These are phyloP conservation scores for Sphenodon punctatus DNA, from an alignment of 2,797 vertebrate species.

Conservation along the genomic window DNA sequence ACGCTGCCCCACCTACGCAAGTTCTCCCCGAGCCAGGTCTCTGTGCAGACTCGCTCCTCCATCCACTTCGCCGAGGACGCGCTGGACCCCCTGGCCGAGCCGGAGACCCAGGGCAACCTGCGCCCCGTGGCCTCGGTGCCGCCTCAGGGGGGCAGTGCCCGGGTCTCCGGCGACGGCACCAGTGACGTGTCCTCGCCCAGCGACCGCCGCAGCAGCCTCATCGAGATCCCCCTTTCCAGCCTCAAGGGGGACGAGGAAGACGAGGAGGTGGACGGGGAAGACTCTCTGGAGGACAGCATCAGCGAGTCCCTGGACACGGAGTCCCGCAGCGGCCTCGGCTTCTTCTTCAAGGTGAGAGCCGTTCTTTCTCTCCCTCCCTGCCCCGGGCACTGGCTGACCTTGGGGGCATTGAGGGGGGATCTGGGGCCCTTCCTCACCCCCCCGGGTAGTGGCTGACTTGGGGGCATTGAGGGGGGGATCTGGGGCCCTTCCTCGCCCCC, in stretches of 20 bases:
- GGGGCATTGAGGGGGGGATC: too few species aligned
- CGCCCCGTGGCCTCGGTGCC: constrained; percentile 30
- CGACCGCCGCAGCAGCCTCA: constrained; percentile 82
- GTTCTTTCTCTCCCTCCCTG: too few species aligned
- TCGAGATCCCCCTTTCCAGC: constrained; percentile 86
- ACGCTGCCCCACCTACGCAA: constrained; percentile 87
- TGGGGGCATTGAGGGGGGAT: not conserved
- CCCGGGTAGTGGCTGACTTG: too few species aligned
- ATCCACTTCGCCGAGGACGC: constrained; percentile 77
- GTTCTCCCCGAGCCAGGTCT: constrained; percentile 82
- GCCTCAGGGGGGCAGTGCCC: constrained; percentile 30
- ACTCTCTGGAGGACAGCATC: constrained; percentile 77
- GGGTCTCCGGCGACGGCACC: constrained; percentile 66
- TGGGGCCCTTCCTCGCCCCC: too few species aligned
- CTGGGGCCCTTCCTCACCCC: not conserved
- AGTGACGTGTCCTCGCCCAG: constrained; percentile 77
- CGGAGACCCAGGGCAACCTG: constrained; percentile 73
- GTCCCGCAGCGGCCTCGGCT: constrained; percentile 69
- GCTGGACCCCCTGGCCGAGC: constrained; percentile 46
- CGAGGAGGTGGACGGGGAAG: constrained; percentile 74
- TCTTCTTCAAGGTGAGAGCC: constrained; percentile 89
- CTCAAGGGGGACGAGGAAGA: constrained; percentile 66
- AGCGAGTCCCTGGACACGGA: constrained; percentile 82
- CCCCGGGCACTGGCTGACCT: too few species aligned
- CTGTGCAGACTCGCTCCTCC: constrained; percentile 88